Evolutionary conservation across 35 echinoderm and acorn worm genomes (phyloP).

Genomic region (Heliocidaris erythrogramma): DNA sequence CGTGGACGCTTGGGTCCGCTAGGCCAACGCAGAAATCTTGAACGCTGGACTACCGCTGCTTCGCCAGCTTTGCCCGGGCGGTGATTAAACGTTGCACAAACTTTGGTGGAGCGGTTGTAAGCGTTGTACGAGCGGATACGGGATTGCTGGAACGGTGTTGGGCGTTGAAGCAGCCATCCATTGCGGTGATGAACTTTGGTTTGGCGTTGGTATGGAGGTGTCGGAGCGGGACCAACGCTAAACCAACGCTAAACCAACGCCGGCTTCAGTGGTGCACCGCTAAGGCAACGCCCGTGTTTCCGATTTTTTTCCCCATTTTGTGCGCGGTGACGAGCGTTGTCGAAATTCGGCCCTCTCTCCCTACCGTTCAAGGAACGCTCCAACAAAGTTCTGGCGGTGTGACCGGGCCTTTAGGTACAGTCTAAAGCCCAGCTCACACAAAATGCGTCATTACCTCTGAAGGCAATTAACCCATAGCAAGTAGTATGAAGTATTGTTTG

Average conservation of each 20-base stretch:
- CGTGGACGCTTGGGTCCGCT: slow-evolving; percentile 24
- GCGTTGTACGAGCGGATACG: slow-evolving; percentile 18
- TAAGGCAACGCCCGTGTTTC: slow-evolving; percentile 37
- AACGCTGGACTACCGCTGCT: slow-evolving; percentile 36
- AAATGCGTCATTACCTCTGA: no score
- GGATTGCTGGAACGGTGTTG: slow-evolving; percentile 37
- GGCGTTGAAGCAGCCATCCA: no score
- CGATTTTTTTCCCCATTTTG: slow-evolving; percentile 29
- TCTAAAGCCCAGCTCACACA: no score
- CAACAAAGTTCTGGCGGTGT: no score
- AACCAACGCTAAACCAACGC: slow-evolving; percentile 30
- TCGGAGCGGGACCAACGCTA: no score
- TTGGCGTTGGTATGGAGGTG: no score
- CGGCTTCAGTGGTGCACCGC: slow-evolving; percentile 34
- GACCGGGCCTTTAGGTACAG: no score
- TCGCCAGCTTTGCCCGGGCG: slow-evolving; percentile 35
- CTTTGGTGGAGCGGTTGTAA: slow-evolving; percentile 40
- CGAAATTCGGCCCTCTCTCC: slow-evolving; percentile 29
- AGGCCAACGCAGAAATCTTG: slow-evolving; percentile 34
- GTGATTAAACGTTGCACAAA: slow-evolving; percentile 41
- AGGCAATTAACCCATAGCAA: no score
- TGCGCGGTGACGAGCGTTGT: slow-evolving; percentile 27
- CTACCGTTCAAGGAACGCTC: slow-evolving; percentile 12
- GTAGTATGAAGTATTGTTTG: no score
- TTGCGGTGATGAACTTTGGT: no score